Evolutionary conservation across 2,113 vertebrate species (phyloP).

Genomic region (Formicarius rufipectus): DNA sequence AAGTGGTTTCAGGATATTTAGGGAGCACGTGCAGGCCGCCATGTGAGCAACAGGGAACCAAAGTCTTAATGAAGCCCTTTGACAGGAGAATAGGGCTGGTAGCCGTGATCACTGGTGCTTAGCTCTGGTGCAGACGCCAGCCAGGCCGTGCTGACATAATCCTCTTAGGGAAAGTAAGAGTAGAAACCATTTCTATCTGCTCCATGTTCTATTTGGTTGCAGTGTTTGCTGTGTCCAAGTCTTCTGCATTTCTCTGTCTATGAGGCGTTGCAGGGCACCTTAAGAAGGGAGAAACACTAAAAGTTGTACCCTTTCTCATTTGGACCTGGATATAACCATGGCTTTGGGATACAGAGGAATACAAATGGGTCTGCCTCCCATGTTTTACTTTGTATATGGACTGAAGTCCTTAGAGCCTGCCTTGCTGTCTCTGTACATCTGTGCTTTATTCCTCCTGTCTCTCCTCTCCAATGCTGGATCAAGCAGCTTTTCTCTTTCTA

Average conservation of each 20-base stretch:
- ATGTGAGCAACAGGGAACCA: constrained; percentile 60
- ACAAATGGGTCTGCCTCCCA: neutral
- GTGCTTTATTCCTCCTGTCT: neutral
- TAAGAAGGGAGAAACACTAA: neutral
- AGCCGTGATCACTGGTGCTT: constrained; percentile 3
- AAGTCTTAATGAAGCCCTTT: constrained; percentile 72
- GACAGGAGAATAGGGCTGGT: constrained; percentile 50
- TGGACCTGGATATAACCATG: neutral
- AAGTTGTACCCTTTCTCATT: neutral
- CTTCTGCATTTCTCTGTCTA: neutral
- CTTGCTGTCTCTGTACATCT: neutral
- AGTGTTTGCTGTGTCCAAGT: neutral
- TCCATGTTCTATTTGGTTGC: neutral
- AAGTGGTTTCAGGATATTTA: neutral
- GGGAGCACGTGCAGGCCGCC: constrained; percentile 24
- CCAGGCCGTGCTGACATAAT: constrained; percentile 61
- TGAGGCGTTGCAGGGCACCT: neutral
- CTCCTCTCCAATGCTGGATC: neutral
- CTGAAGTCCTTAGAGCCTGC: neutral
- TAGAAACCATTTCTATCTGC: constrained; percentile 48
- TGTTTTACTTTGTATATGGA: neutral
- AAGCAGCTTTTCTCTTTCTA: neutral
- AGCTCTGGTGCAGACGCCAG: constrained; percentile 49
- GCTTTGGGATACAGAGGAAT: neutral
- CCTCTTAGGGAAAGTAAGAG: constrained; percentile 70